phyloP scores from a whole-genome alignment of 1,140 invertebrate species.

The Drosophila elegans region DNA sequence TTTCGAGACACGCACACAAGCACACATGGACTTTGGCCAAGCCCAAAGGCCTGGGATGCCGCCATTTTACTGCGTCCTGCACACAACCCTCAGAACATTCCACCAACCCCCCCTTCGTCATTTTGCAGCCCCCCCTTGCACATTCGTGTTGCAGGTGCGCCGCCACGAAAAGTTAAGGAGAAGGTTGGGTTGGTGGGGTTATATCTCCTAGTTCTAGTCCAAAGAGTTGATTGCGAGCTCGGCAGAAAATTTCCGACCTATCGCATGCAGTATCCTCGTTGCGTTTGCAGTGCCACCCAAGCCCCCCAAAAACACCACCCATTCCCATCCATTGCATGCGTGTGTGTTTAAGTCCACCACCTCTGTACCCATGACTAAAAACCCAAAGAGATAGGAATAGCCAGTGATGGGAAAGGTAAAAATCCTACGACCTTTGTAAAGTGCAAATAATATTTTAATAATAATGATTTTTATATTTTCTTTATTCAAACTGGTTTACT shows the following conservation, averaged over 20 bases:
- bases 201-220: slow-evolving; percentile 30
- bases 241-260: slow-evolving; percentile 75
- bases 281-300: slow-evolving; percentile 56
- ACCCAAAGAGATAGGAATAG: slow-evolving; percentile 9
- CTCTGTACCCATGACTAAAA: neutral
- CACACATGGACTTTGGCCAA: slow-evolving; percentile 45
- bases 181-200: slow-evolving; percentile 7
- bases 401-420: slow-evolving; percentile 7
- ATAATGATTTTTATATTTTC: neutral
- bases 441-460: neutral
- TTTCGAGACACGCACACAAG: slow-evolving; percentile 46
- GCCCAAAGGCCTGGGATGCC: slow-evolving; percentile 64
- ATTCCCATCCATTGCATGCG: slow-evolving; percentile 12
- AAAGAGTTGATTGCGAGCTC: slow-evolving; percentile 71
- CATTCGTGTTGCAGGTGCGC: slow-evolving; percentile 75
- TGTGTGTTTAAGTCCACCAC: slow-evolving; percentile 29
- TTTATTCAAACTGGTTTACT: too few species aligned
- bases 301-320: slow-evolving; percentile 28
- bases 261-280: slow-evolving; percentile 80
- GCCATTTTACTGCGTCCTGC: slow-evolving; percentile 76
- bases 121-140: slow-evolving; percentile 53
- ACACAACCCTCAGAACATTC: slow-evolving; percentile 35
- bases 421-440: neutral
- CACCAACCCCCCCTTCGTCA: neutral
- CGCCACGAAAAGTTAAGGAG: slow-evolving; percentile 8